These are phyloP conservation scores for Heliconius hortense DNA, from an alignment of 2,888 invertebrate genomes.

Conservation along the genomic window DNA sequence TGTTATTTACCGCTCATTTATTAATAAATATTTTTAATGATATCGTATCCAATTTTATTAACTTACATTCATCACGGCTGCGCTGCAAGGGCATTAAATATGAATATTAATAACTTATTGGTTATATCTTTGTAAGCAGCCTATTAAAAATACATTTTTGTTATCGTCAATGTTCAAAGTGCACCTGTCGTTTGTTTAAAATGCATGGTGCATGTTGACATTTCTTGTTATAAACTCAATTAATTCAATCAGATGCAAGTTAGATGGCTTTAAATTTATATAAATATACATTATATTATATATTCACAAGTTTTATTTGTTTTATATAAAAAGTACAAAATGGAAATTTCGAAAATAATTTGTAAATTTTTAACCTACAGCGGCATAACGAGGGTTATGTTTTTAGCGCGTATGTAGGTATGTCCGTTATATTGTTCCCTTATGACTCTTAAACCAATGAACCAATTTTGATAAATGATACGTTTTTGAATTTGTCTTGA, in stretches of 20 bases:
- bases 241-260: neutral
- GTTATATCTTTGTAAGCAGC: neutral
- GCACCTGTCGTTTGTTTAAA: constrained; percentile 3
- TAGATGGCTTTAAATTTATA: neutral
- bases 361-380: no score
- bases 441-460: no score
- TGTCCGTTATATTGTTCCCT: no score
- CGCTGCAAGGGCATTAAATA: neutral
- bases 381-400: no score
- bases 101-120: neutral
- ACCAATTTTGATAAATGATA: no score
- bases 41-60: neutral
- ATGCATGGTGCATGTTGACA: neutral
- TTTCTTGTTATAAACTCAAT: constrained; percentile 1
- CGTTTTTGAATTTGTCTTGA: no score
- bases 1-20: neutral
- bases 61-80: neutral
- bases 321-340: neutral
- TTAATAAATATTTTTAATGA: neutral
- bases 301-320: neutral
- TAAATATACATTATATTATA: neutral
- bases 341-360: neutral
- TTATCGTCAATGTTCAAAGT: neutral
- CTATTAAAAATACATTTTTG: constrained; percentile 8
- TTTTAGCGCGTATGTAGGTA: no score